Evolutionary conservation across 2,113 vertebrate species (phyloP).

Genomic region (Zootoca vivipara): DNA sequence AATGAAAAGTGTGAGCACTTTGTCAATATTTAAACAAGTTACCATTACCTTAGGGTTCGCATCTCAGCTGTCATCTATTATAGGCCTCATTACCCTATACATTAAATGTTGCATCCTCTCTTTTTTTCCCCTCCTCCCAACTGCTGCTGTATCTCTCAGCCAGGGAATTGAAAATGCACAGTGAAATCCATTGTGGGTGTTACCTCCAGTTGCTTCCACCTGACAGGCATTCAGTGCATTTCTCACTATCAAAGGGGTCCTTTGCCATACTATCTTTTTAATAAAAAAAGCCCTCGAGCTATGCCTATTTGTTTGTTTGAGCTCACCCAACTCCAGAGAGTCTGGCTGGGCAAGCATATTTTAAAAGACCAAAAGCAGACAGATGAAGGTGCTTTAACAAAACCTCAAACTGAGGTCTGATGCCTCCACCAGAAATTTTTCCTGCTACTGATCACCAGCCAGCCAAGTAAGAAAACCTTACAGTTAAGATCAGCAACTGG

Average conservation of each 20-base stretch:
- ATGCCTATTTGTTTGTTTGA: background rate
- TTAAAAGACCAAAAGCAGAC: background rate
- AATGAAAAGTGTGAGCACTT: conserved; percentile 56
- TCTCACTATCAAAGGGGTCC: conserved; percentile 50
- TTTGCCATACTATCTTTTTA: conserved; percentile 37
- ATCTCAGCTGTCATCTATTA: conserved; percentile 73
- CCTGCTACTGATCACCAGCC: background rate
- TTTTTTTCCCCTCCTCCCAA: too few relatives aligned
- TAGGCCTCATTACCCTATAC: conserved; percentile 74
- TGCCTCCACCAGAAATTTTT: background rate
- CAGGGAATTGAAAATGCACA: conserved; percentile 50
- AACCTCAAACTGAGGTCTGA: background rate
- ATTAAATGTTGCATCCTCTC: conserved; percentile 58
- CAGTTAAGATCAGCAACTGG: background rate
- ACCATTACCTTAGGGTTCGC: conserved; percentile 61
- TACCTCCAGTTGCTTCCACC: conserved; percentile 21
- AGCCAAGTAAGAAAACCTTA: background rate
- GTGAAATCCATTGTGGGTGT: conserved; percentile 35
- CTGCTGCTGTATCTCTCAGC: conserved; percentile 49
- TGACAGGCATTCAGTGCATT: background rate
- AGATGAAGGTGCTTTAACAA: background rate
- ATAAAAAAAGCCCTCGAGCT: background rate
- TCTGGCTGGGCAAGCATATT: background rate
- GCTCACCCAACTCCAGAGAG: too few relatives aligned
- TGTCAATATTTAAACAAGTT: conserved; percentile 74